phyloP scores from a whole-genome alignment of 1,140 invertebrate genomes.

The Microplitis mediator region DNA sequence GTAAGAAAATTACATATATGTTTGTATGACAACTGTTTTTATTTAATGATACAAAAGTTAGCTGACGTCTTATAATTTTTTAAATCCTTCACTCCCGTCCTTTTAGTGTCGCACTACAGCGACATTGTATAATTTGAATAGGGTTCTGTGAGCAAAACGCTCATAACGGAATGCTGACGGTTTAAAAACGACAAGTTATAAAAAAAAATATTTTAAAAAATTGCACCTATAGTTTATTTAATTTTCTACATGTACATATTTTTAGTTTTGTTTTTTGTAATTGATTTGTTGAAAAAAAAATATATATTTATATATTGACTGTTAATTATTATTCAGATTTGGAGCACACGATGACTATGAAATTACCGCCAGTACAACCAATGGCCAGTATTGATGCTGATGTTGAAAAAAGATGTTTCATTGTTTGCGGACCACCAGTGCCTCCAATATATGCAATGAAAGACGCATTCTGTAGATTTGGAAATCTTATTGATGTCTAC shows the following conservation, averaged over 20 bases:
- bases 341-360: constrained; percentile 64
- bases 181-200: too few species aligned
- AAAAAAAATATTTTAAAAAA: too few species aligned
- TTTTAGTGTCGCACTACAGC: too few species aligned
- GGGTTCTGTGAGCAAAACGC: too few species aligned
- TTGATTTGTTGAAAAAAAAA: too few species aligned
- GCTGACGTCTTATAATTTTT: not conserved
- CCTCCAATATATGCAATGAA: constrained; percentile 80
- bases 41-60: not conserved
- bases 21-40: constrained; percentile 17
- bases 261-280: too few species aligned
- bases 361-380: constrained; percentile 75
- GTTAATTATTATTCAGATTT: constrained; percentile 41
- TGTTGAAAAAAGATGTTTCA: constrained; percentile 73
- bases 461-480: constrained; percentile 91
- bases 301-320: not conserved
- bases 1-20: constrained; percentile 45
- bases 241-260: too few species aligned
- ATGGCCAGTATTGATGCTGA: constrained; percentile 74
- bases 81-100: too few species aligned
- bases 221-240: too few species aligned
- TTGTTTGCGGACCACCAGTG: constrained; percentile 81
- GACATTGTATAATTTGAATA: too few species aligned
- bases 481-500: constrained; percentile 90
- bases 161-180: too few species aligned